Evolutionary conservation across 2,888 invertebrate species (phyloP).

Genomic region (Rhagonycha fulva): DNA sequence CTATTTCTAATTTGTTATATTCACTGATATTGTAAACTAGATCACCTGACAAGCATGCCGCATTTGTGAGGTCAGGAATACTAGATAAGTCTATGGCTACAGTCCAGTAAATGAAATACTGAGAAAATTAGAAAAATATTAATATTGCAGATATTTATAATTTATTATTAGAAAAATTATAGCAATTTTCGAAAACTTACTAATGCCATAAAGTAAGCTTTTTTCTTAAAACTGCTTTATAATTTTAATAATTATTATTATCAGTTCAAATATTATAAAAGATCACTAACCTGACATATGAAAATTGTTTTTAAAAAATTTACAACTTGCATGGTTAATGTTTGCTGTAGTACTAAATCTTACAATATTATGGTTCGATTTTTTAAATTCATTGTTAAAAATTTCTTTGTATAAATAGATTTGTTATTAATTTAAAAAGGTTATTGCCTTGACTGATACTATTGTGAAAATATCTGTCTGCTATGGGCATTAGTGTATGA

Average conservation of each 20-base stretch:
- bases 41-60: not conserved
- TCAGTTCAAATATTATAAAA: not conserved
- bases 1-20: slow-evolving; percentile 16
- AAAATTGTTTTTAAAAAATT: not conserved
- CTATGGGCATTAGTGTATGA: not conserved
- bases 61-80: not conserved
- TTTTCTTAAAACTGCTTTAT: not conserved
- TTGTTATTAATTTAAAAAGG: slow-evolving; percentile 3
- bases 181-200: no score
- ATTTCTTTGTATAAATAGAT: not conserved
- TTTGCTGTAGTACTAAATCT: not conserved
- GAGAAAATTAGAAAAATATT: not conserved
- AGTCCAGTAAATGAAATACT: not conserved
- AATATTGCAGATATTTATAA: not conserved
- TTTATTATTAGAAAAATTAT: no score
- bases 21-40: not conserved
- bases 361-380: not conserved
- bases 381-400: not conserved
- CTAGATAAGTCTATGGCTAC: not conserved
- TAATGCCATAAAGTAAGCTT: no score
- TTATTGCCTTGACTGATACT: slow-evolving; percentile 2
- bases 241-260: not conserved
- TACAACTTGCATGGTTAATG: not conserved
- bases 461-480: slow-evolving; percentile 4
- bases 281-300: not conserved